phyloP scores from a whole-genome alignment of 2,888 invertebrate genomes.

The Netelia inedita region DNA sequence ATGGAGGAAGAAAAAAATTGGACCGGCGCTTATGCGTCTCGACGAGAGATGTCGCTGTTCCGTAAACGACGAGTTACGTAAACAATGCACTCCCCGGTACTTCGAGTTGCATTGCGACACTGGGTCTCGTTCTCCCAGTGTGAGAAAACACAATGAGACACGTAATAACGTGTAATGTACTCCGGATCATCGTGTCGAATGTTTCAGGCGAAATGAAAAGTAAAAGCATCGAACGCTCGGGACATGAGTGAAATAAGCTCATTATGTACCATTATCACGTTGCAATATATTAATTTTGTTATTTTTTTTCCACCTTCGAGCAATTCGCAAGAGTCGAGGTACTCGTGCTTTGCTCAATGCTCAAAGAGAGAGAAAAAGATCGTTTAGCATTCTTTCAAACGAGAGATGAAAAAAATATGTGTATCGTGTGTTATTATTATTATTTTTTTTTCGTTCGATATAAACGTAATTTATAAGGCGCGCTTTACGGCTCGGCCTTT shows the following conservation, averaged over 20 bases:
- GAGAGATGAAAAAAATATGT: slow-evolving; percentile 43
- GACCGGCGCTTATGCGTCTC: slow-evolving; percentile 23
- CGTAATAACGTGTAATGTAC: slow-evolving; percentile 37
- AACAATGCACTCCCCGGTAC: slow-evolving; percentile 35
- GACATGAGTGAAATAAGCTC: slow-evolving; percentile 1
- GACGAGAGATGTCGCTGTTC: slow-evolving; percentile 21
- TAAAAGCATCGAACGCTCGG: neutral
- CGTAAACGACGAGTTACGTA: slow-evolving; percentile 55
- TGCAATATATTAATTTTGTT: slow-evolving; percentile 33
- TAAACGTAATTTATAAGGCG: slow-evolving; percentile 63
- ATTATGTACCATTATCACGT: slow-evolving; percentile 4
- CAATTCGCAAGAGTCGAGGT: slow-evolving; percentile 47
- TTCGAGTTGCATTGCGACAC: slow-evolving; percentile 47
- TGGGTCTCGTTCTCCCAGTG: slow-evolving; percentile 41
- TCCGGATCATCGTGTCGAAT: neutral
- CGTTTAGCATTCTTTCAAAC: slow-evolving; percentile 42
- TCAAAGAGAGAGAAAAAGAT: slow-evolving; percentile 55
- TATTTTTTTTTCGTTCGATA: slow-evolving; percentile 40
- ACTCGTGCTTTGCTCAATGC: slow-evolving; percentile 60
- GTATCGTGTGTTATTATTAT: slow-evolving; percentile 32
- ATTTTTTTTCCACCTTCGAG: slow-evolving; percentile 45
- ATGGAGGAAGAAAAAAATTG: slow-evolving; percentile 11
- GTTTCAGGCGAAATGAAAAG: slow-evolving; percentile 9
- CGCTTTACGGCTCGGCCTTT: slow-evolving; percentile 51
- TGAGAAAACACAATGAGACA: slow-evolving; percentile 38